Evolutionary conservation across 1,140 invertebrate species (phyloP), one percentile per base, ranked within the genome.

Genomic region (Philopotamus ludificatus): DNA sequence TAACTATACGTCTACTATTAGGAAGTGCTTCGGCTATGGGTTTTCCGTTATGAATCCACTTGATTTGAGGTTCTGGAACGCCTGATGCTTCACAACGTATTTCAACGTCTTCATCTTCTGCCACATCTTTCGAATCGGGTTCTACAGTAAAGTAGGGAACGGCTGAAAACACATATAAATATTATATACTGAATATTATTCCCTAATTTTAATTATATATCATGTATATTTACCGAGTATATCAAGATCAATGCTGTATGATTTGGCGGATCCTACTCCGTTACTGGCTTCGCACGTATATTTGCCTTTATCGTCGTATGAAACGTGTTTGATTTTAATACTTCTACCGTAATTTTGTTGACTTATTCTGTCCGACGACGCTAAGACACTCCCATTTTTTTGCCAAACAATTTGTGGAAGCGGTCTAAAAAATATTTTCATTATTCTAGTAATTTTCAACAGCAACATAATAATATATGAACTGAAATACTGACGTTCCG

Each of bases 21-120:
- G 81, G 79, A 10, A 86, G 83, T 1, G 89, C 87, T 75, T 92
- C 86, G 50, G 84, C 82, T 26, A 98, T 88, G 0, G 93, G 91
- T 73, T 89, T 89, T 34, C 97, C 96, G 82, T 99, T 99, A 76
- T 97, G 89, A 57, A 96, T 97, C 97, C 97, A 99, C 71, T 93
- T 87, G 51, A 98, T 94, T 66, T 90, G 85, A 0, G 97, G 97
- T 54, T 89, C 84, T 0, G 97, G 97, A 1, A 87, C 86, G 63
- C 95, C 97, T 7, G 83, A 86, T 0, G 97, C 97, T 62, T 88
- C 84, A 78, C 97, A 99, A 45, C 84, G 81, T 72, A 99, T 95
- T 68, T 87, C 85, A 0, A 91, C 90, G 8, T 86, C 90, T 75
- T 97, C 95, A 50, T 91, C 94, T 81, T 98, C 95, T 12, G 95